Evolutionary conservation across 2,888 invertebrate species (phyloP).

Genomic region (Troides oblongomaculatus): DNA sequence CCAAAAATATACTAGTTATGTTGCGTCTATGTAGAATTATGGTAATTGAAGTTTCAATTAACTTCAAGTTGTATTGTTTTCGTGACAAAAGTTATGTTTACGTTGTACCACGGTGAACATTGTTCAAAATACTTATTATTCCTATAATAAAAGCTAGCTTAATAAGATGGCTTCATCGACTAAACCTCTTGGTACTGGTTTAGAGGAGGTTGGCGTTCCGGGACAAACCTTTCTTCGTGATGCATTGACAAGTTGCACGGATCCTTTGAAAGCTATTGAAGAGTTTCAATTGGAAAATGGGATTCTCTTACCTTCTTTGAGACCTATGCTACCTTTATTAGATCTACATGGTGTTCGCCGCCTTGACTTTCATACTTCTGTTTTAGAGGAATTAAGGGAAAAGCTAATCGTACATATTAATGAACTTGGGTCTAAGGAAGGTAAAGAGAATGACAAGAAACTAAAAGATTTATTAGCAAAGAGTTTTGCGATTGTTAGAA

Average conservation of each 20-base stretch:
- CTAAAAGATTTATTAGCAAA: conserved; percentile 93
- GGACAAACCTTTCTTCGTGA: conserved; percentile 93
- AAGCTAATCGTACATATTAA: conserved; percentile 89
- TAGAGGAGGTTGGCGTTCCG: conserved; percentile 92
- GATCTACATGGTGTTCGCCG: conserved; percentile 96
- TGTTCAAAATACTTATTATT: background rate
- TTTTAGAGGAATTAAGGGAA: conserved; percentile 87
- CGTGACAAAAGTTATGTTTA: background rate
- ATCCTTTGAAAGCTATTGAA: conserved; percentile 98
- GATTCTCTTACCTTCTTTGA: conserved; percentile 92
- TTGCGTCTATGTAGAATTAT: background rate
- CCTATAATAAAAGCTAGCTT: background rate
- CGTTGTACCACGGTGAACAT: background rate
- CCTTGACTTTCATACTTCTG: conserved; percentile 96
- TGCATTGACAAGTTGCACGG: conserved; percentile 96
- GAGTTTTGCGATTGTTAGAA: conserved; percentile 96
- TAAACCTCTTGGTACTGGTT: conserved; percentile 80
- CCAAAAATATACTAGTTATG: too few relatives aligned
- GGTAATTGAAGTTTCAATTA: background rate
- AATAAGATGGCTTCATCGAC: conserved; percentile 67
- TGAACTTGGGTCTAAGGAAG: conserved; percentile 87
- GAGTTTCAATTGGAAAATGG: conserved; percentile 98
- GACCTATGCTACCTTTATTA: conserved; percentile 96
- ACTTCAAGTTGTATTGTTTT: background rate
- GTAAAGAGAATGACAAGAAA: conserved; percentile 88